Conservation (phyloP, 2,113 vertebrate genomes). For the Dromiciops gliroides region DNA sequence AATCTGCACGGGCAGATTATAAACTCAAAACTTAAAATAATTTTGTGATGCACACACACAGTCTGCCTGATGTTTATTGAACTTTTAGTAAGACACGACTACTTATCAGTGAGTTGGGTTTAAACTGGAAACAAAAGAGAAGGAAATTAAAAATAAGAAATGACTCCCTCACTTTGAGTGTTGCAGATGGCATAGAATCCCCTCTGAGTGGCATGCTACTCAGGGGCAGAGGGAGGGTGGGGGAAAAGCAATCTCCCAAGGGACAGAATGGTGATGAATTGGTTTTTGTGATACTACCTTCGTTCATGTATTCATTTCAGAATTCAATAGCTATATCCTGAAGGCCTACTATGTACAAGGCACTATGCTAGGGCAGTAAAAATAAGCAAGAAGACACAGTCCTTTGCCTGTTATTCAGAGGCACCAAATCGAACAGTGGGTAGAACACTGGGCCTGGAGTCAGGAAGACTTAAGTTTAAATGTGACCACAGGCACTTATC, state of each 20-base stretch:
- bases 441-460: not conserved
- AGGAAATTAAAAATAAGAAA: not conserved
- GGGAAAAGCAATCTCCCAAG: not conserved
- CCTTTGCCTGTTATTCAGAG: not conserved
- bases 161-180: not conserved
- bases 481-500: no score
- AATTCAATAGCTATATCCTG: not conserved
- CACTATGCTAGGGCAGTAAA: slow-evolving; percentile 6
- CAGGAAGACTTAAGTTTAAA: not conserved
- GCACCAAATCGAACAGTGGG: not conserved
- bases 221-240: not conserved
- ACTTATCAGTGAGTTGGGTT: not conserved
- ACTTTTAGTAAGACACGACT: not conserved
- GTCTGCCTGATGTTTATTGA: not conserved
- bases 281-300: not conserved
- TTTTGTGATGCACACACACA: not conserved
- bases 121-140: not conserved
- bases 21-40: not conserved
- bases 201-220: not conserved
- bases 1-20: not conserved
- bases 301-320: slow-evolving; percentile 1
- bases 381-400: not conserved
- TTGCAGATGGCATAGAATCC: not conserved
- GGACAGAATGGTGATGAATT: not conserved
- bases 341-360: not conserved